A percentile compares a stretch with the other conserved stretches of the same genome.
Evolutionary conservation across 2,888 invertebrate genomes (phyloP).

Genomic region (Allacma fusca): DNA sequence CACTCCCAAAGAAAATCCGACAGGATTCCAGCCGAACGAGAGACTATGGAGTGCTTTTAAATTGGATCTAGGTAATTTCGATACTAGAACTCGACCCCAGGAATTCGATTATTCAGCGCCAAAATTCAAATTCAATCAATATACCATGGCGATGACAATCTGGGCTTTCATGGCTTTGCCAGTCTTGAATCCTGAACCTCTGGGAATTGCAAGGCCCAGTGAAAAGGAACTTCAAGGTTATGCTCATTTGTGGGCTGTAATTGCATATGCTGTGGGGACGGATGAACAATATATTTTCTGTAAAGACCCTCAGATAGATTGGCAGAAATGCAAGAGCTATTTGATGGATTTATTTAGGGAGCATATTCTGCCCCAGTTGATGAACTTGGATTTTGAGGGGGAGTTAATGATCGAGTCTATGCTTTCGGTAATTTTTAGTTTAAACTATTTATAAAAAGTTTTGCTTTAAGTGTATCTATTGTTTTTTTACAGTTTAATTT

Average conservation of each 20-base stretch:
- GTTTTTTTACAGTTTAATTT: no score
- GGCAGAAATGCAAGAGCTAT: no score
- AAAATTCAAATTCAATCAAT: constrained; percentile 10
- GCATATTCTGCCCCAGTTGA: neutral
- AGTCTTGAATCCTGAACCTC: neutral
- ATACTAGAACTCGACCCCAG: no score
- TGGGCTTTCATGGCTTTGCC: neutral
- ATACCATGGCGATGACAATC: constrained; percentile 10
- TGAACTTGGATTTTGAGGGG: constrained; percentile 8
- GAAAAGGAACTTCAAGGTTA: neutral
- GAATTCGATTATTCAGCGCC: no score
- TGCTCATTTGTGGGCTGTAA: constrained; percentile 25
- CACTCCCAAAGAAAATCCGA: no score
- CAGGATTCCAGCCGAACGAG: no score
- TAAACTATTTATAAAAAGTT: no score
- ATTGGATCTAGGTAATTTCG: no score
- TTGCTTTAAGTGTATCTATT: no score
- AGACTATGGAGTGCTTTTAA: no score
- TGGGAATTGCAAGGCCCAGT: neutral
- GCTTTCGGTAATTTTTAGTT: neutral
- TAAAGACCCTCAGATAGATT: no score
- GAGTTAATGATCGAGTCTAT: neutral
- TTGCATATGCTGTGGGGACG: constrained; percentile 13
- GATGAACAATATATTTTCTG: constrained; percentile 14
- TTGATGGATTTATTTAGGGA: no score